These are phyloP conservation scores for Encarsia formosa DNA, from an alignment of 2,888 invertebrate species.

Conservation along the genomic window DNA sequence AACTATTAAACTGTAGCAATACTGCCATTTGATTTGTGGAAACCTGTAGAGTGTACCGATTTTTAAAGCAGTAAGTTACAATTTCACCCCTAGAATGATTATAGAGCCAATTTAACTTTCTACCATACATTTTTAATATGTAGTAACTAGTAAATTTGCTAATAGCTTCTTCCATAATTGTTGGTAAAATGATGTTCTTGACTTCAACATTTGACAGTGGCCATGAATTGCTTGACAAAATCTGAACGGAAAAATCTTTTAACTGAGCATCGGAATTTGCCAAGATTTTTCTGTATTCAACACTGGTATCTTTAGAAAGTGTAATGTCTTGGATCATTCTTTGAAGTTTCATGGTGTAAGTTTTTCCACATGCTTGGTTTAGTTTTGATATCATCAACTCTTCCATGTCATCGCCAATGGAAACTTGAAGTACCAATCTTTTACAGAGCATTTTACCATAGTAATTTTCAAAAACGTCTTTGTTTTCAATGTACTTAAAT, in stretches of 20 bases:
- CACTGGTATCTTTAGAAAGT: conserved; percentile 95
- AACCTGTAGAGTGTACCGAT: conserved; percentile 77
- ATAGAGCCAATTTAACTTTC: conserved; percentile 97
- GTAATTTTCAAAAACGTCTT: conserved; percentile 99
- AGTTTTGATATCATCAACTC: conserved; percentile 99
- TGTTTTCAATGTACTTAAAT: conserved; percentile 99
- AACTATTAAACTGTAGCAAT: conserved; percentile 89
- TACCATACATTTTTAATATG: conserved; percentile 90
- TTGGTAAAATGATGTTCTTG: conserved; percentile 30
- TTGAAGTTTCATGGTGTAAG: conserved; percentile 97
- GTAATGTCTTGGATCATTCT: conserved; percentile 99
- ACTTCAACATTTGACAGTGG: conserved; percentile 65
- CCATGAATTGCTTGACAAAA: conserved; percentile 97
- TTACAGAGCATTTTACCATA: conserved; percentile 99
- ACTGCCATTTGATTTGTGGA: conserved; percentile 99
- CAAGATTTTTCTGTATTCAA: conserved; percentile 87
- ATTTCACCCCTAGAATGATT: conserved; percentile 98
- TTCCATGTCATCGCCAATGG: conserved; percentile 98
- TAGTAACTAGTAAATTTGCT: conserved; percentile 95
- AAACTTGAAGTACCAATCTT: conserved; percentile 94
- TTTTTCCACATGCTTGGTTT: conserved; percentile 98
- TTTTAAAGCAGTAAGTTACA: conserved; percentile 92
- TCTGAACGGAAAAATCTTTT: conserved; percentile 95
- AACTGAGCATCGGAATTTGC: conserved; percentile 62
- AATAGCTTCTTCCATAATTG: conserved; percentile 85